These are phyloP conservation scores for Menidia beryllina DNA, from an alignment of 2,113 vertebrate genomes.

Conservation along the genomic window DNA sequence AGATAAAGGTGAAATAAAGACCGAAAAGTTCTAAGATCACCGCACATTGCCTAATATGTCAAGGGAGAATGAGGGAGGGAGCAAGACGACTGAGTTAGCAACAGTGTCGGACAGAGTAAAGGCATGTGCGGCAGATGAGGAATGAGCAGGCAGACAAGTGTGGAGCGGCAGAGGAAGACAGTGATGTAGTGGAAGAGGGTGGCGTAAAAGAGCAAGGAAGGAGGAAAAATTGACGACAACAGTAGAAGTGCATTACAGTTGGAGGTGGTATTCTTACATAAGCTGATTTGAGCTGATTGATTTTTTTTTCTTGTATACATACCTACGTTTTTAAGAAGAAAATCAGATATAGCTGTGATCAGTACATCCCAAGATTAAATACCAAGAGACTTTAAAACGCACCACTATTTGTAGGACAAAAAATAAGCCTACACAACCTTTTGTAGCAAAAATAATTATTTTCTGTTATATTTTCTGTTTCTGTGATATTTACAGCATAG, in stretches of 20 bases:
- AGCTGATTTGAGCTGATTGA: no score
- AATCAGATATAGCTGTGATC: no score
- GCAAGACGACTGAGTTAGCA: constrained; percentile 58
- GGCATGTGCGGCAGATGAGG: constrained; percentile 56
- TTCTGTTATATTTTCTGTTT: no score
- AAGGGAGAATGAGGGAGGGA: constrained; percentile 46
- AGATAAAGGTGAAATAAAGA: constrained; percentile 45
- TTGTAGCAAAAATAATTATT: no score
- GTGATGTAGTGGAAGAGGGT: constrained; percentile 77
- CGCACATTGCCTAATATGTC: constrained; percentile 20
- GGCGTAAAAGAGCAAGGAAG: constrained; percentile 51
- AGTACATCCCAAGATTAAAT: no score
- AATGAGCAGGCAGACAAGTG: constrained; percentile 71
- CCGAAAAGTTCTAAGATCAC: constrained; percentile 12
- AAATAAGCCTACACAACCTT: no score
- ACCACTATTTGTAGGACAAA: no score
- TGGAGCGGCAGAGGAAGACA: constrained; percentile 67
- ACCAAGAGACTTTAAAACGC: no score
- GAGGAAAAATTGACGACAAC: constrained; percentile 84
- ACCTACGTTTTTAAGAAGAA: not conserved
- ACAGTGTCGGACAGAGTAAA: constrained; percentile 55
- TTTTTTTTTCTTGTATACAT: not conserved
- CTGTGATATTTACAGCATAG: no score
- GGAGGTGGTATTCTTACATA: constrained; percentile 53
- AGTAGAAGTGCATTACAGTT: constrained; percentile 83